Evolutionary conservation across 2,888 invertebrate species (phyloP), one percentile per base, ranked within the genome.

Genomic region (Xanthorhoe spadicearia): DNA sequence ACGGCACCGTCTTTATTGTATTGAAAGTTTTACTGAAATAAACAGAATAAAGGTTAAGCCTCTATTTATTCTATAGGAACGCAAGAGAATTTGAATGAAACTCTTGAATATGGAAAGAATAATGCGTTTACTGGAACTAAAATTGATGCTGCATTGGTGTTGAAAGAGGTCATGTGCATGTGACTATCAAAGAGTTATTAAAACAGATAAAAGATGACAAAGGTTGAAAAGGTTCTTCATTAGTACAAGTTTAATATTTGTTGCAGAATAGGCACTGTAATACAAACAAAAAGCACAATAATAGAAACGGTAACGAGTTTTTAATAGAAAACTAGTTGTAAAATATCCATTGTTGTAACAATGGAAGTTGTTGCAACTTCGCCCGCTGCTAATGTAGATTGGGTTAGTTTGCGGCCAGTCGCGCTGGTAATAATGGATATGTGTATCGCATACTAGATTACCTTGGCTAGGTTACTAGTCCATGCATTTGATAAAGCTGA

Each of bases 241-340:
- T n/a, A n/a, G n/a, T n/a, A n/a, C n/a, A n/a, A n/a, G n/a, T n/a
- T 32, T 32, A 4, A 32, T 7, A 32, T 32, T 32, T 32, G 32
- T 32, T 4, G 3, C 32, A 32, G 8, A 32, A 32, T 7, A 6
- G 0, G 32, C 32, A 32, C 8, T 32, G 32, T 7, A 32, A 32
- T 32, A 6, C 18, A 38, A 15, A 19, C 53, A 54, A 49, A 53
- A 61, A 32, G 48, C 43, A 53, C 46, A 38, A 23, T 53, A 57
- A 43, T 28, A 50, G 23, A 51, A 56, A 28, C 57, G 38, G 38
- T 57, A 49, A 63, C 46, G 35, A 19, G 52, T 51, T 60, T 67
- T 63, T 55, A 66, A 60, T 67, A 63, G 59, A 52, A 53, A 66
- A 60, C 56, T 18, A 28, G 58, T 48, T 46, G 17, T 63, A 18